Conservation (phyloP, 2,113 vertebrate genomes). For the Hyaena hyaena region DNA sequence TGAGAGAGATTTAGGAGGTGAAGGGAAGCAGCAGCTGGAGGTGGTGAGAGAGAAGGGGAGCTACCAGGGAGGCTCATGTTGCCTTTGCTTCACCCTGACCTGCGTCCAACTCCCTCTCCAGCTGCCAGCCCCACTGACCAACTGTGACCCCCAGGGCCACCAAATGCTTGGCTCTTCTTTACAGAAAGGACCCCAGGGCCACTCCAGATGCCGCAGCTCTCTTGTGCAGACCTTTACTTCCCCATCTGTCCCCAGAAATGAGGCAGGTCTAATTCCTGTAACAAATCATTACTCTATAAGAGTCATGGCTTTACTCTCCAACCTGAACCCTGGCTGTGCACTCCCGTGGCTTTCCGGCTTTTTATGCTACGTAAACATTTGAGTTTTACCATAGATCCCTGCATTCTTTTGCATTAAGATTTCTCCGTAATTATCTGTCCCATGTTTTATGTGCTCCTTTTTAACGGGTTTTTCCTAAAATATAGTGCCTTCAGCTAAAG, state of each 20-base stretch:
- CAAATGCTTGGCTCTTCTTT: too few species aligned
- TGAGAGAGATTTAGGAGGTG: not conserved
- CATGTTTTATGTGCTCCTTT: not conserved
- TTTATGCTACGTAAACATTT: accelerated
- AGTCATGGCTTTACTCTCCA: not conserved
- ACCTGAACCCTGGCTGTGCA: not conserved
- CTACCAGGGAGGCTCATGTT: too few species aligned
- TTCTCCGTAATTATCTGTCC: not conserved
- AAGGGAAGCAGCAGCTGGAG: too few species aligned
- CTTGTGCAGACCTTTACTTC: not conserved
- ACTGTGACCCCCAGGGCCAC: too few species aligned
- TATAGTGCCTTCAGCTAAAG: not conserved
- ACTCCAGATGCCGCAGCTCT: not conserved
- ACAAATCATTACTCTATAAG: too few species aligned
- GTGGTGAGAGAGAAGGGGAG: accelerated
- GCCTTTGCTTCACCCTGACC: not conserved
- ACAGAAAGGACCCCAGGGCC: not conserved
- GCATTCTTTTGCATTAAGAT: not conserved
- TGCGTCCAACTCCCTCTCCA: accelerated
- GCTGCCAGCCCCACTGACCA: not conserved
- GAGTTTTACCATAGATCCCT: not conserved
- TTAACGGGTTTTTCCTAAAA: not conserved
- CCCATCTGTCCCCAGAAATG: not conserved
- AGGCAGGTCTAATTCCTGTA: too few species aligned
- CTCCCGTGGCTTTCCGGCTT: not conserved